Base-by-base conservation (phyloP, 2,113 vertebrate species). In the Danio rerio region DNA sequence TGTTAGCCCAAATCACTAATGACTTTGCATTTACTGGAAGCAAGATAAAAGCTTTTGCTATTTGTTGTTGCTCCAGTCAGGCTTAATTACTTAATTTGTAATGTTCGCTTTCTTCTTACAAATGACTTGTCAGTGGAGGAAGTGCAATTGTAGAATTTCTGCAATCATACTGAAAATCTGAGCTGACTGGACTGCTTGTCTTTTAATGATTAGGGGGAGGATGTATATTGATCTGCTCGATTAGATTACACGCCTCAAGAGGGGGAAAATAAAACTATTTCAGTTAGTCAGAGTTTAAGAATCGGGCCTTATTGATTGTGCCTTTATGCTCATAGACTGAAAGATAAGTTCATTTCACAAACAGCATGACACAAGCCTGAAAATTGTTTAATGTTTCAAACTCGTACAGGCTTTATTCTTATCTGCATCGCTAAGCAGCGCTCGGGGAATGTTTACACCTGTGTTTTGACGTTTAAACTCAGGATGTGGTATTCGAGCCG, bases 1-100 rank as follows among this genome's bases (percentile, higher is more conserved):
- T 78, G 75, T 63, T 78, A 63, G 75, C 45, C 75, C 45, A 79
- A 79, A 78, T 70, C 73, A 80, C 42, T 16, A 63, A 56, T 65
- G 66, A 73, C 82, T 84, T 80, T 66, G 76, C 49, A 66, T 55
- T 80, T 66, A 84, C 62, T 12, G 69, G 69, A 65, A 80, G 68
- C 66, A 53, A 78, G 42, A 73, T 73, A 56, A 80, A 65, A 79
- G 43, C 62, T 68, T 66, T 31, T 79, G 66, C 53, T 61, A 65
- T 80, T 80, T 79, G 58, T 71, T 73, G 76, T 73, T 55, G 62
- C 69, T 58, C 52, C 61, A 74, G 71, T 80, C 71, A 49, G 59
- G 18, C 40, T 65, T 55, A 62, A 62, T 62, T 45, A 78, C 53
- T 65, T 52, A n/a, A 65, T 79, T 75, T 78, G 50, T 76, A 43